Evolutionary conservation across 1,140 invertebrate species (phyloP), one percentile per base, ranked within the genome.

Genomic region (Drosophila kepulauana): DNA sequence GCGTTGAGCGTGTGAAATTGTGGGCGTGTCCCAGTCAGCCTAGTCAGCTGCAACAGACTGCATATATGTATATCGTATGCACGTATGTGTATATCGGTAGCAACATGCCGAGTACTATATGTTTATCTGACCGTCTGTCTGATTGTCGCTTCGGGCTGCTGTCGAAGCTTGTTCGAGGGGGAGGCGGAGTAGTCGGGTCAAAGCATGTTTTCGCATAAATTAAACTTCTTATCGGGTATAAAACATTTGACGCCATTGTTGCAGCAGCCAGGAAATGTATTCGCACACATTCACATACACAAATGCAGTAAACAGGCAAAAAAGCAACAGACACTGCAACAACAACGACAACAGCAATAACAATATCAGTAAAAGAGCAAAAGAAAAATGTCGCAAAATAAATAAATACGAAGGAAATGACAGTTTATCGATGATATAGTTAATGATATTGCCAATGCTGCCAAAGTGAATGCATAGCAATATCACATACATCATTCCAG

Each of bases 201-300:
- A 88, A 91, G 91, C 87, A 91, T 91, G 88, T 84, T 91, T 91
- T 91, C 88, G 87, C 87, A 91, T 91, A 91, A 91, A 91, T 91
- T 91, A 88, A 91, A 91, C 82, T 91, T 91, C 87, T 91, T 91
- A 91, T 91, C 87, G 82, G 88, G 78, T 78, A 78, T 91, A 84
- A 84, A 91, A 91, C 88, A 91, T 88, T 85, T 88, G 84, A 88
- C 75, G 81, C 69, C 80, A 82, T 86, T 81, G 68, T 65, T 73
- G 68, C 54, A 69, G 62, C 85, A 72, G 66, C 41, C 68, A 75
- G 85, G 81, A 88, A 89, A 79, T 84, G 70, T 87, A 43, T 57
- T 57, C 54, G 52, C 33, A 56, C 52, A 33, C 33, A 11, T 30
- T 41, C 38, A 41, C 10, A 41, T n/a, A 25, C 20, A 25, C 20